phyloP scores from a whole-genome alignment of 2,888 invertebrate species.

The Clivina fossor region DNA sequence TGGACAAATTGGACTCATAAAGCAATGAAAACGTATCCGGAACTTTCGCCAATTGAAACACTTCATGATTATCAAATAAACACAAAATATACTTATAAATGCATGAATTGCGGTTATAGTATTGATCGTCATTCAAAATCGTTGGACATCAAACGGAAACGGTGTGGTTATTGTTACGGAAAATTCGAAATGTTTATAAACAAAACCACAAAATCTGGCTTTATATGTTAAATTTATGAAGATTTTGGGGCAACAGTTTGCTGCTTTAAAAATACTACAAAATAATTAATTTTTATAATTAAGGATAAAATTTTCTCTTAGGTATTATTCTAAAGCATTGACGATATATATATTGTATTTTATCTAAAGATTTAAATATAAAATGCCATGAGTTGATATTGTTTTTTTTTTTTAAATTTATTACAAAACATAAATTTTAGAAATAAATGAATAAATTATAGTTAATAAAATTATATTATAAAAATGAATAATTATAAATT shows the following conservation, averaged over 20 bases:
- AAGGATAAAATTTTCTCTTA: background rate
- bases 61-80: slow-evolving; percentile 85
- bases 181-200: slow-evolving; percentile 70
- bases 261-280: slow-evolving; percentile 55
- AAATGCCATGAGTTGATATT: no score
- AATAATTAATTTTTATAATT: background rate
- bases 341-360: no score
- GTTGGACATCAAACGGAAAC: slow-evolving; percentile 68
- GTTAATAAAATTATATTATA: no score
- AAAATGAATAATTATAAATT: no score
- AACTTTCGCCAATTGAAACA: slow-evolving; percentile 76
- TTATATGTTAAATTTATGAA: slow-evolving; percentile 78
- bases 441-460: no score
- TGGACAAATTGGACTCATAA: slow-evolving; percentile 83
- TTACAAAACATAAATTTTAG: no score
- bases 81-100: slow-evolving; percentile 86
- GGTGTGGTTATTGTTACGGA: slow-evolving; percentile 76
- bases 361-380: no score
- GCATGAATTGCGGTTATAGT: slow-evolving; percentile 71
- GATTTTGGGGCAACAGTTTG: slow-evolving; percentile 69
- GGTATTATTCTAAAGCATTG: no score
- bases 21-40: slow-evolving; percentile 70
- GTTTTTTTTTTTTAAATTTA: no score
- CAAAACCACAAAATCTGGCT: slow-evolving; percentile 66
- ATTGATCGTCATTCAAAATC: slow-evolving; percentile 81